Percentiles rank a stretch among this genome's conserved stretches.
Evolutionary conservation across 2,888 invertebrate species (phyloP).

Genomic region (Tetropium fuscum): DNA sequence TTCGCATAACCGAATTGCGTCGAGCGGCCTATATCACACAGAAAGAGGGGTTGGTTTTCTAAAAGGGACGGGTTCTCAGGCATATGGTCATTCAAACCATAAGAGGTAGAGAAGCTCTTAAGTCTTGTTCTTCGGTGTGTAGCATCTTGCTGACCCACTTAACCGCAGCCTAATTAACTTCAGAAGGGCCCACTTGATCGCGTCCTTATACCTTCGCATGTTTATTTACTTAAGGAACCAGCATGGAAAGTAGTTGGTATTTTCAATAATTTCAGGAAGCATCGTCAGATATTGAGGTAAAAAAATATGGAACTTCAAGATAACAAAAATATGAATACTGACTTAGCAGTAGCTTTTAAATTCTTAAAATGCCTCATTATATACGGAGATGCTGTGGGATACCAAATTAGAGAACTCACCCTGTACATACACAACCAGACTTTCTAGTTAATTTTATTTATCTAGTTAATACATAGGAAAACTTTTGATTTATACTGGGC

Average conservation of each 20-base stretch:
- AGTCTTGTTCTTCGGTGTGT: constrained; percentile 23
- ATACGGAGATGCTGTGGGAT: too few species aligned
- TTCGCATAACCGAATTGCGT: constrained; percentile 37
- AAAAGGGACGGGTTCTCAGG: constrained; percentile 18
- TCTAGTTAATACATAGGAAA: too few species aligned
- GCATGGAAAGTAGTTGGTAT: not conserved
- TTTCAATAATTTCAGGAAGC: too few species aligned
- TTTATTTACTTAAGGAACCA: constrained; percentile 18
- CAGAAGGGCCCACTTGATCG: constrained; percentile 32
- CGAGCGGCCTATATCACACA: constrained; percentile 24
- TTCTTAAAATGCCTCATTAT: too few species aligned
- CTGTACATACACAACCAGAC: too few species aligned
- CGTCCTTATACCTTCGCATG: constrained; percentile 7
- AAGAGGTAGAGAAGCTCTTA: constrained; percentile 27
- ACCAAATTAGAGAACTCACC: too few species aligned
- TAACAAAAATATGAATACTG: too few species aligned
- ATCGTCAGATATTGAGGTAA: too few species aligned
- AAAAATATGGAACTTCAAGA: too few species aligned
- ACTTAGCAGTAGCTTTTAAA: too few species aligned
- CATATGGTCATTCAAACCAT: constrained; percentile 23
- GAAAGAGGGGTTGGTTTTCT: constrained; percentile 30
- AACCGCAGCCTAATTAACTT: constrained; percentile 48
- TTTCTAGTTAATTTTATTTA: too few species aligned
- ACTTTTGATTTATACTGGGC: too few species aligned
- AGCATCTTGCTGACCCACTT: constrained; percentile 47